phyloP scores from a whole-genome alignment of 2,113 vertebrate species.

The Cryptomyrus ogoouensis region DNA sequence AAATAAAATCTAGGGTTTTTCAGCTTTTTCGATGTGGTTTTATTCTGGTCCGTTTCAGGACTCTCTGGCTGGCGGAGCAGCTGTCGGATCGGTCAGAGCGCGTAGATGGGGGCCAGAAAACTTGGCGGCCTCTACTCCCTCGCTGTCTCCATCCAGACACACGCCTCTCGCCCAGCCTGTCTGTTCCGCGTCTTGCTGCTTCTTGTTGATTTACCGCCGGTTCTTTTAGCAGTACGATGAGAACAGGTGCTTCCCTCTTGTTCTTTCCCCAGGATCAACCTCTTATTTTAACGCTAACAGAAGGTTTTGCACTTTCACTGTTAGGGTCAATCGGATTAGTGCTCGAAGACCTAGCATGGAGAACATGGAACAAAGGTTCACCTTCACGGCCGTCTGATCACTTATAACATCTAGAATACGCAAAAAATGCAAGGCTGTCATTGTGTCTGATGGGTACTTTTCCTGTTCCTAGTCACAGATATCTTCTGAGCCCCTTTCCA shows the following conservation, averaged over 20 bases:
- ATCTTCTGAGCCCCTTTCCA: neutral
- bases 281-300: neutral
- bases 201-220: neutral
- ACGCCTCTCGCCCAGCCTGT: neutral
- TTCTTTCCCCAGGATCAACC: neutral
- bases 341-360: neutral
- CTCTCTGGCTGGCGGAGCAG: neutral
- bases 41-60: neutral
- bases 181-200: neutral
- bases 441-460: neutral
- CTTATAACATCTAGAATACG: neutral
- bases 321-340: neutral
- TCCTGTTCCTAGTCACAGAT: neutral
- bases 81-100: neutral
- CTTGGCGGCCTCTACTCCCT: neutral
- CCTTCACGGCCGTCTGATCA: neutral
- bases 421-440: neutral
- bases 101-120: neutral
- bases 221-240: neutral
- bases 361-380: neutral
- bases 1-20: neutral
- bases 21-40: neutral
- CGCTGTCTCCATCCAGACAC: neutral
- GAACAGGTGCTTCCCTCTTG: neutral
- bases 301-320: neutral